These are phyloP conservation scores for Sycophila sp. DNA, from an alignment of 1,140 invertebrate species.

Conservation along the genomic window DNA sequence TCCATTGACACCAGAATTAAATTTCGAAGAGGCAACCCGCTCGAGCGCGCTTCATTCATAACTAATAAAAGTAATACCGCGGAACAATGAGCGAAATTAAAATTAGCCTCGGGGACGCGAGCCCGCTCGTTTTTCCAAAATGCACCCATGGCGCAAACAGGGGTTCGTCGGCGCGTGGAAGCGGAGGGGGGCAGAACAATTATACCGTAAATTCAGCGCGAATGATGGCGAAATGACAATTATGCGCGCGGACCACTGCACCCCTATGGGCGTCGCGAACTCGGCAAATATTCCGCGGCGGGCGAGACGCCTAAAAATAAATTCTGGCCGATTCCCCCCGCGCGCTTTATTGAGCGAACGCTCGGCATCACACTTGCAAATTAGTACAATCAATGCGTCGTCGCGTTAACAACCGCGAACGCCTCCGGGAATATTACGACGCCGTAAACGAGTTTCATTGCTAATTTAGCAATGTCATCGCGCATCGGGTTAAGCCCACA, in stretches of 20 bases:
- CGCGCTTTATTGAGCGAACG: background rate
- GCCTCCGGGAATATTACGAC: slow-evolving; percentile 26
- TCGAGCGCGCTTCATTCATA: too few relatives aligned
- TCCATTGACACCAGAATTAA: too few relatives aligned
- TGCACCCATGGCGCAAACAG: too few relatives aligned
- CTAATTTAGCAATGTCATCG: slow-evolving; percentile 49
- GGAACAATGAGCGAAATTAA: background rate
- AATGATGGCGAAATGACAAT: slow-evolving; percentile 18
- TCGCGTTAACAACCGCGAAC: slow-evolving; percentile 26
- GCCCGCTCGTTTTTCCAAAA: too few relatives aligned
- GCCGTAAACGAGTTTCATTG: slow-evolving; percentile 40
- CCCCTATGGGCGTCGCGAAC: background rate
- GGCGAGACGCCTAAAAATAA: slow-evolving; percentile 25
- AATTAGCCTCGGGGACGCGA: too few relatives aligned
- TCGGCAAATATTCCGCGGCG: slow-evolving; percentile 16
- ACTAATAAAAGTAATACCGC: too few relatives aligned
- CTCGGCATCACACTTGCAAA: slow-evolving; percentile 29
- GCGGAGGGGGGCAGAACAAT: background rate
- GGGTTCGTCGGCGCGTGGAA: too few relatives aligned
- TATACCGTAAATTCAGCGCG: slow-evolving; percentile 9
- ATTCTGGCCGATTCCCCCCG: background rate
- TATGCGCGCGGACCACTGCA: background rate
- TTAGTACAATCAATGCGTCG: slow-evolving; percentile 33
- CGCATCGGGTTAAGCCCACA: too few relatives aligned
- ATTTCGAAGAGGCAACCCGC: too few relatives aligned